Evolutionary conservation across 2,113 vertebrate genomes (phyloP), one percentile per base, ranked within the genome.

Genomic region (Pan paniscus): DNA sequence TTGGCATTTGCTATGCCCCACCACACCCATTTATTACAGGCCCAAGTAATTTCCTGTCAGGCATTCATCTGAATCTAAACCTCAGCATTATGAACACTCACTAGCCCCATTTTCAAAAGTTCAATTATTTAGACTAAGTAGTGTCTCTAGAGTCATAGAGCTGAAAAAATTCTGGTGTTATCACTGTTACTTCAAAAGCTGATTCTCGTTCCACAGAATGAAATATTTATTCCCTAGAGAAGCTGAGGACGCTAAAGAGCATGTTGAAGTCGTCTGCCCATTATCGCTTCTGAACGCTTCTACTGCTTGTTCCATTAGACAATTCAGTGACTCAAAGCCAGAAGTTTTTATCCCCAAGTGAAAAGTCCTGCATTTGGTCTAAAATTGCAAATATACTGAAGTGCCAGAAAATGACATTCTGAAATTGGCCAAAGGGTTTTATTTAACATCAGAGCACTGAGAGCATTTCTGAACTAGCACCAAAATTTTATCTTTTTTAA

Each of bases 271-370:
- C 6, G 0, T 89, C 88, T 81, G 67, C 76, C 95, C 95, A 96
- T 97, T 97, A 97, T 97, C 97, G 93, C 97, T 96, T 96, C 83
- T 94, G 75, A 90, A 97, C 81, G 52, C 48, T 96, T 95, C 76
- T 87, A 67, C 40, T 79, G 52, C 92, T 85, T 91, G n/a, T 96
- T 94, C 94, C 88, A 97, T 97, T 96, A 96, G 96, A 89, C 59
- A 79, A 96, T 25, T 93, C 81, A 92, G 76, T 90, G 96, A 97
- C 81, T 98, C 86, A 96, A 96, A 96, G 67, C 84, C 83, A 90
- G 95, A 93, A 73, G 52, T 89, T 87, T 90, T 88, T 85, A 92
- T 93, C 12, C 96, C 92, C 97, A 96, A 83, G 81, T 87, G 87
- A 95, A 91, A 96, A 94, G 94, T 90, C 92, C 30, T 96, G n/a